Conservation (phyloP, 2,113 vertebrate genomes). For the Pseudopodoces humilis region DNA sequence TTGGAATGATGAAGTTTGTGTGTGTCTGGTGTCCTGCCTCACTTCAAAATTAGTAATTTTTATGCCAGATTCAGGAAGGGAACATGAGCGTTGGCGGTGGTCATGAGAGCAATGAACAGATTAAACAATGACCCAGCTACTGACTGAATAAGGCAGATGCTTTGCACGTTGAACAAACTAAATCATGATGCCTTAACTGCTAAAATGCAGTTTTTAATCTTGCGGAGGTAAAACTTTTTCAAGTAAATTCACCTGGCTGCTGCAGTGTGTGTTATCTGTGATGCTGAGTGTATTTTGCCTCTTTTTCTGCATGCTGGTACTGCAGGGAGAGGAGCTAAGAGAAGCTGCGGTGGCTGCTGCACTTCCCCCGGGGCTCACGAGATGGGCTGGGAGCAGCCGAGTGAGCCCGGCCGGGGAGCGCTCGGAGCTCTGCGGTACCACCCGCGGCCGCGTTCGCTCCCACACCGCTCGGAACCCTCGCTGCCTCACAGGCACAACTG, state of each 20-base stretch:
- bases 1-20: not conserved
- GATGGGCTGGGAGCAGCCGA: not conserved
- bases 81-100: accelerated
- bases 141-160: not conserved
- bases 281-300: too few relatives aligned
- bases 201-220: not conserved
- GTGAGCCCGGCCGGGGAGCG: too few relatives aligned
- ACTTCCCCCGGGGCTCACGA: not conserved
- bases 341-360: not conserved
- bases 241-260: accelerated
- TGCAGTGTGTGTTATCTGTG: too few relatives aligned
- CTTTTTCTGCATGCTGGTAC: not conserved
- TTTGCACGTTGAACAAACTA: not conserved
- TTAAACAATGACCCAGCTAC: not conserved
- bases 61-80: not conserved
- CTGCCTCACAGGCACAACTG: not conserved
- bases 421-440: not conserved
- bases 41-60: not conserved
- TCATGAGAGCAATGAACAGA: not conserved
- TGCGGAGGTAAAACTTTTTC: not conserved
- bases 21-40: not conserved
- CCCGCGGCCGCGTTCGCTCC: accelerated
- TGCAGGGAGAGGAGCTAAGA: not conserved
- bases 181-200: not conserved
- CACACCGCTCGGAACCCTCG: not conserved